These are phyloP conservation scores for Aplidium turbinatum DNA, from an alignment of 23 tunicate genomes.

Conservation along the genomic window DNA sequence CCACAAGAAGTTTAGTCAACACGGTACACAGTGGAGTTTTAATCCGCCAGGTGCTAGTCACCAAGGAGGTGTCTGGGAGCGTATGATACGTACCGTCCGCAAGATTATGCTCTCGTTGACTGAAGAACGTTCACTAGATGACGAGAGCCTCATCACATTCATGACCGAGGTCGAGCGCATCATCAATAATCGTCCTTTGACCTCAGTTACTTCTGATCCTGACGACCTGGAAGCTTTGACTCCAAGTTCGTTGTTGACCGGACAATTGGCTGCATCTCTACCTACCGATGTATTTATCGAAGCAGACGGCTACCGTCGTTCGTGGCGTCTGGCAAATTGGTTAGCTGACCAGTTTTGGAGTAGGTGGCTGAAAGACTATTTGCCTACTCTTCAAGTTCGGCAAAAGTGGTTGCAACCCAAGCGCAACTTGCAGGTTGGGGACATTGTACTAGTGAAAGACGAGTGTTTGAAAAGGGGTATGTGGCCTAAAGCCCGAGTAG, in stretches of 20 bases:
- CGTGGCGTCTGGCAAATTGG: constrained; percentile 1
- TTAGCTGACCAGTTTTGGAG: constrained; percentile 18
- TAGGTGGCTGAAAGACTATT: constrained; percentile 17
- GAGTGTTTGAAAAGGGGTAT: not conserved
- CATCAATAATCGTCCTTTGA: constrained; percentile 29
- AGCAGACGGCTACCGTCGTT: constrained; percentile 19
- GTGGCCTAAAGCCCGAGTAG: constrained; percentile 51
- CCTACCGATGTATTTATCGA: constrained; percentile 33
- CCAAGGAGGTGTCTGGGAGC: constrained; percentile 27
- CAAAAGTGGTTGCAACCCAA: constrained; percentile 31
- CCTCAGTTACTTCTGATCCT: constrained; percentile 22
- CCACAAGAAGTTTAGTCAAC: constrained; percentile 6
- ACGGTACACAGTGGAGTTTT: constrained; percentile 3
- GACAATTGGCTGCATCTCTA: constrained; percentile 12
- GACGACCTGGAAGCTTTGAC: constrained; percentile 16
- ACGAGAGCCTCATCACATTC: constrained; percentile 17
- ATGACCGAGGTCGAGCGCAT: constrained; percentile 19
- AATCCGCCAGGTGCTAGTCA: constrained; percentile 27
- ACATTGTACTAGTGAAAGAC: constrained; percentile 26
- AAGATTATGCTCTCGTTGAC: constrained; percentile 6
- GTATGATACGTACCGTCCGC: constrained; percentile 11
- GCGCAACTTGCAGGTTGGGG: constrained; percentile 11
- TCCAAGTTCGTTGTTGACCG: constrained; percentile 31
- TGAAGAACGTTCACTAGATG: constrained; percentile 6
- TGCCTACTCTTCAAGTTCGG: constrained; percentile 19